Conservation (phyloP, 2,797 vertebrate species). For the Nothura maculosa region DNA sequence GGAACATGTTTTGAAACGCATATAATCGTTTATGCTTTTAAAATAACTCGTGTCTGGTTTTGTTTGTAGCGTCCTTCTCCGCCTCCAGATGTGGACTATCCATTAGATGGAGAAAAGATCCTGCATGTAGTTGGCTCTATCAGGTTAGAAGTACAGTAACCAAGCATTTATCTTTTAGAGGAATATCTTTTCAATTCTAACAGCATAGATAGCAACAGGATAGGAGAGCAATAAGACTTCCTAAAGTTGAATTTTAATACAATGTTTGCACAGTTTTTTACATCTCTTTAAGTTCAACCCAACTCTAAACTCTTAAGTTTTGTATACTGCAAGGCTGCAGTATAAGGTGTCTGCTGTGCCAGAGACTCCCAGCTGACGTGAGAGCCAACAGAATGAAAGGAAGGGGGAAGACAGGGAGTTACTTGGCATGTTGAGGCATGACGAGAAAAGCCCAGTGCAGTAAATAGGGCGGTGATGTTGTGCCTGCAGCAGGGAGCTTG, state of each 20-base stretch:
- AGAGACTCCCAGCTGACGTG: neutral
- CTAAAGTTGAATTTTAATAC: neutral
- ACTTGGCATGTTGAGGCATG: no score
- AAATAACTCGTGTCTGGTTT: rapidly evolving
- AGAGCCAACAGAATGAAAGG: neutral
- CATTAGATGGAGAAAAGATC: conserved; percentile 96
- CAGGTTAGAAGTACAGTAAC: conserved; percentile 83
- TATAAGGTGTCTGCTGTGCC: neutral
- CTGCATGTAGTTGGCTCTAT: conserved; percentile 94
- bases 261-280: neutral
- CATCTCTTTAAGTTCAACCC: neutral
- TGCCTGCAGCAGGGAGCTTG: neutral
- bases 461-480: rapidly evolving
- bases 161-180: neutral
- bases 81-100: conserved; percentile 96
- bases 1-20: neutral
- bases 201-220: neutral
- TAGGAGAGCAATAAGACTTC: neutral
- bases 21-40: neutral
- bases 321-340: neutral
- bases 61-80: conserved; percentile 88
- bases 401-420: neutral
- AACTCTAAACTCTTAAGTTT: neutral
- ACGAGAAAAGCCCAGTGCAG: neutral
- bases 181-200: neutral